These are phyloP conservation scores for Leptopterna dolabrata DNA, from an alignment of 2,888 invertebrate genomes.

Conservation along the genomic window DNA sequence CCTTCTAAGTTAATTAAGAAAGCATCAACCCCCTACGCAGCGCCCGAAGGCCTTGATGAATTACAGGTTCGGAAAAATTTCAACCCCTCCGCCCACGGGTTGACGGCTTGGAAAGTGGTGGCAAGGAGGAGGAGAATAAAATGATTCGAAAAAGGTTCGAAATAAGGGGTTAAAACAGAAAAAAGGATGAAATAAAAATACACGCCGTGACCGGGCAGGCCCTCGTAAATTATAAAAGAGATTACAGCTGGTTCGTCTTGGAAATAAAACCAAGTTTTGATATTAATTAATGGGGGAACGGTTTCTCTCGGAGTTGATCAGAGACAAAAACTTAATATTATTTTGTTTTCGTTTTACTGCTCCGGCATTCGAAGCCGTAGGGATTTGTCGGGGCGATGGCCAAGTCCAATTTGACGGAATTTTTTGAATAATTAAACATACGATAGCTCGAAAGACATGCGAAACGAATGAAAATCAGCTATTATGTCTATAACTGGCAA, in stretches of 20 bases:
- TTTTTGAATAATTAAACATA: background rate
- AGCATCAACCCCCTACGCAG: constrained; percentile 62
- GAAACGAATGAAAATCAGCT: no score
- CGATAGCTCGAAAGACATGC: no score
- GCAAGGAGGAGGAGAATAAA: background rate
- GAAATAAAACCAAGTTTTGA: constrained; percentile 21
- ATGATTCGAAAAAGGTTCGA: constrained; percentile 29
- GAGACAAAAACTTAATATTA: background rate
- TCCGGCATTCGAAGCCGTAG: background rate
- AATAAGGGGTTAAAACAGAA: background rate
- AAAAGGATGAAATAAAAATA: constrained; percentile 26
- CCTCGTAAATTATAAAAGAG: constrained; percentile 45
- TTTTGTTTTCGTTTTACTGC: background rate
- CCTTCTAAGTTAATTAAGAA: constrained; percentile 56
- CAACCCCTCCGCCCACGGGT: background rate
- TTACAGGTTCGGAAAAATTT: constrained; percentile 50
- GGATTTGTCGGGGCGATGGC: background rate
- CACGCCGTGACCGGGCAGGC: constrained; percentile 22
- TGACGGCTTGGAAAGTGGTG: background rate
- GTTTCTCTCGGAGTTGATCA: constrained; percentile 1
- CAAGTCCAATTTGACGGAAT: background rate
- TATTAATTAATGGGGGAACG: background rate
- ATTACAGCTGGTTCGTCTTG: constrained; percentile 29
- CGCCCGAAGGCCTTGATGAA: constrained; percentile 43
- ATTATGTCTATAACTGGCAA: no score